Evolutionary conservation across 2,888 invertebrate species (phyloP), one percentile per base, ranked within the genome.

Genomic region (Ophion costatus): DNA sequence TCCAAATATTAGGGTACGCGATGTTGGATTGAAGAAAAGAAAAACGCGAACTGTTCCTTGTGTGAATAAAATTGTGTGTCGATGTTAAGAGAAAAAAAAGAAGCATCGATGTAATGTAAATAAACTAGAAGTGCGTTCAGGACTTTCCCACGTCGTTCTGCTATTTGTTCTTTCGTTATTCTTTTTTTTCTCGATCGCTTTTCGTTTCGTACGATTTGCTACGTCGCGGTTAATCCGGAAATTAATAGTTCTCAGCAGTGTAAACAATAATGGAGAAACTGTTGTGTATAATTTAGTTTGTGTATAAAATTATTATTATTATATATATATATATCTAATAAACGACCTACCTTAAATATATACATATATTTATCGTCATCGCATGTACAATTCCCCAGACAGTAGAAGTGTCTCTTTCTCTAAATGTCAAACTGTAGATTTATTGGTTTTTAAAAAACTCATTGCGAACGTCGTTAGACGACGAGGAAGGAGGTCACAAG

Each of bases 251-350:
- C 89, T 80, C 87, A 86, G 86, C 80, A 87, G 81, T 87, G 79
- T 87, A 89, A 86, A 86, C 87, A 84, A 90, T 90, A 90, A 88
- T 89, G 90, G 87, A 84, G 90, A 84, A 90, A 90, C 92, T 91
- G 90, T 91, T 92, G 91, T 88, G 88, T 92, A 92, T 89, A 89
- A 84, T 88, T 89, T 91, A 92, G 90, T 91, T 92, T 91, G 90
- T 92, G 92, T 92, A 92, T 91, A 91, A 90, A 88, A 86, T 80
- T 78, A 86, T 91, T 73, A 42, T 42, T n/a, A 70, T 77, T 64
- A 56, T 45, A 70, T 70, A 70, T 56, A 70, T 42, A 69, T 81
- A 70, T 64, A 76, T 56, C 69, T 63, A 83, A 83, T 92, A 92
- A 91, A 91, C 88, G 87, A 88, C 85, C 83, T 86, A 86, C 73